Conservation (phyloP, 2,113 vertebrate genomes). For the Astatotilapia flaviijosephi region DNA sequence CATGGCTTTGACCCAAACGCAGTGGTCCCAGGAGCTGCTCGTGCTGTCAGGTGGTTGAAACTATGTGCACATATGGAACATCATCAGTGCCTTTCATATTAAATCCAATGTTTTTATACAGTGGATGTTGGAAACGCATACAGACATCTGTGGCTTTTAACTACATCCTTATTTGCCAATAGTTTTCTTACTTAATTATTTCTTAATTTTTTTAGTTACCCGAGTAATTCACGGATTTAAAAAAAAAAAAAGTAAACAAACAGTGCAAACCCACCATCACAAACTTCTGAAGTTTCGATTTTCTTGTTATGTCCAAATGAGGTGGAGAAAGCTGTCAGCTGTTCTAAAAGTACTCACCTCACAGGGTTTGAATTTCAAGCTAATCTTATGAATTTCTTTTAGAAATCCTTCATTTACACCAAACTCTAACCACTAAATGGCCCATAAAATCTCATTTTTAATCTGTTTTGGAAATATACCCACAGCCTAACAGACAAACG, state of each 20-base stretch:
- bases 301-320: background rate
- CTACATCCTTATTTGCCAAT: rapidly evolving
- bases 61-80: rapidly evolving
- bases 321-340: background rate
- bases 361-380: background rate
- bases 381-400: background rate
- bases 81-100: background rate
- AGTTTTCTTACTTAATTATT: background rate
- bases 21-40: background rate
- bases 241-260: background rate
- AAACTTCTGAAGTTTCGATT: rapidly evolving
- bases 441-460: background rate
- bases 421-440: background rate
- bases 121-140: background rate
- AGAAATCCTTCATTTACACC: background rate
- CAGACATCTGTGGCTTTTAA: background rate
- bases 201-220: background rate
- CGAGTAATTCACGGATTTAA: rapidly evolving
- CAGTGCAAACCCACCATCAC: background rate
- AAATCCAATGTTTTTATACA: background rate
- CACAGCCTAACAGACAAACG: background rate
- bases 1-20: background rate
- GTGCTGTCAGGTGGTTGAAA: background rate
- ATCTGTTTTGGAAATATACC: background rate
- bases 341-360: background rate